Evolutionary conservation across 1,140 invertebrate species (phyloP), one percentile per base, ranked within the genome.

Genomic region (Sinella curviseta): DNA sequence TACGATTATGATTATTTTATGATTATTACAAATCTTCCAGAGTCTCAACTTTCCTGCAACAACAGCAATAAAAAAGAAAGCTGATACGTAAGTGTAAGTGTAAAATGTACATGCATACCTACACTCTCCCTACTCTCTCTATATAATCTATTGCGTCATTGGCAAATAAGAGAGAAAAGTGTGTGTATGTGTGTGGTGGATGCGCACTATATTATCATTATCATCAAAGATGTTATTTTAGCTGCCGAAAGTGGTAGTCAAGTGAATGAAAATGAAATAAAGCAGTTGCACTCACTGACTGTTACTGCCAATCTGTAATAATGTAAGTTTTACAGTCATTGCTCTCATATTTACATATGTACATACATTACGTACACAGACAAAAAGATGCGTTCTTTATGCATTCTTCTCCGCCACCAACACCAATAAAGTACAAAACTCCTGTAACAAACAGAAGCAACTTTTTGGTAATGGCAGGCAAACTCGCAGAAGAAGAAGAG

Each of bases 211-310:
- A 48, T 48, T 48, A 48, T 48, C 39, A 48, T 20, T 48, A 20
- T 20, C 39, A 48, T 48, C 20, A 20, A 60, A 3, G 57, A 60
- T 60, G n/a, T 70, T 70, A 65, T 65, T 70, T 33, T 70, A 33
- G 65, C 65, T 70, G 65, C 26, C 28, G 28, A 70, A 70, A 70
- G 65, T 70, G 65, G 28, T 30, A 70, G 65, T 33, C 65, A 33
- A 70, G 65, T 70, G 30, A 30, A 70, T 70, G 65, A 70, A 70
- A 33, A 30, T 70, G 65, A 70, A 70, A 70, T 31, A n/a, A 33
- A 70, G 65, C 65, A 70, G 65, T 70, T 70, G 26, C 65, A 3
- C 65, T n/a, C 4, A 65, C 57, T n/a, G n/a, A n/a, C n/a, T n/a
- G n/a, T n/a, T n/a, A n/a, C n/a, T 12, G 20, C 20, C 39, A n/a